Percentiles rank a stretch among this genome's conserved stretches.
Evolutionary conservation across 2,888 invertebrate genomes (phyloP).

Genomic region (Chloroclysta siterata): DNA sequence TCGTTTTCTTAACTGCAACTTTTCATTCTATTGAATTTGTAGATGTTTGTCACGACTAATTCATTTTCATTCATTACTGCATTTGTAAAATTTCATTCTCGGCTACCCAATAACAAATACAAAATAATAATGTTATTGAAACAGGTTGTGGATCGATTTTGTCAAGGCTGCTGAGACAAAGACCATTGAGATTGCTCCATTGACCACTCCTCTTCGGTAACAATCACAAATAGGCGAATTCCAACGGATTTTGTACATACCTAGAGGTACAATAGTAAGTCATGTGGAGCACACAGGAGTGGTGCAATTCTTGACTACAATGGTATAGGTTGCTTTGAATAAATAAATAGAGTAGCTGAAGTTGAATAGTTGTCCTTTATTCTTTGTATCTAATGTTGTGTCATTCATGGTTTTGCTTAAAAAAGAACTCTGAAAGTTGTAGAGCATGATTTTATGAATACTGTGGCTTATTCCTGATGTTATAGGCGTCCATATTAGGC

Average conservation of each 20-base stretch:
- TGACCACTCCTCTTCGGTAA: constrained; percentile 25
- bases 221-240: constrained; percentile 33
- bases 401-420: constrained; percentile 1
- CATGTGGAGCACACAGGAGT: constrained; percentile 32
- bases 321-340: constrained; percentile 8
- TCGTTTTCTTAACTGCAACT: no score
- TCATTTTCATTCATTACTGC: no score
- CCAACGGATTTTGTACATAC: constrained; percentile 18
- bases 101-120: background rate
- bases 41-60: no score
- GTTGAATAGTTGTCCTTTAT: constrained; percentile 2
- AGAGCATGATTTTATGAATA: no score
- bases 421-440: no score
- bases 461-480: no score
- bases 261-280: constrained; percentile 2
- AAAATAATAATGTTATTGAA: constrained; percentile 9
- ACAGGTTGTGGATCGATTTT: constrained; percentile 21
- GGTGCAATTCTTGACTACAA: constrained; percentile 26
- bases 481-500: no score
- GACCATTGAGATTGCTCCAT: constrained; percentile 30
- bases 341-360: background rate
- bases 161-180: constrained; percentile 41
- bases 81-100: no score
- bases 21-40: no score
- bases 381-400: background rate